Conservation (phyloP, 2,113 vertebrate genomes). For the Equus przewalskii region DNA sequence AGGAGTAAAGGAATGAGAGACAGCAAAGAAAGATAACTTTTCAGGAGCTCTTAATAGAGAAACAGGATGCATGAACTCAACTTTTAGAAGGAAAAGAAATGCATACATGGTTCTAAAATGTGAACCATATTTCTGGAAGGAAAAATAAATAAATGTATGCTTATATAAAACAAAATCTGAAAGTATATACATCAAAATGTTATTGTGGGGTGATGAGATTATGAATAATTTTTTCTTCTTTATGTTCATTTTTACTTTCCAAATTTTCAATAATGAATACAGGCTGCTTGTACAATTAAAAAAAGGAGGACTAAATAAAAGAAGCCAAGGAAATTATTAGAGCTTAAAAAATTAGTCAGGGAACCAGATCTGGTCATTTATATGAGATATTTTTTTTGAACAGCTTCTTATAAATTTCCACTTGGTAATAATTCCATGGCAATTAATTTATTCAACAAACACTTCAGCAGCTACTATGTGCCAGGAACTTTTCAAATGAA, state of each 20-base stretch:
- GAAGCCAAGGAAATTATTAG: slow-evolving; percentile 29
- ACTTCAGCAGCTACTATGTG: background rate
- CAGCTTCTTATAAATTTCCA: background rate
- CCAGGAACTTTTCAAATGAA: background rate
- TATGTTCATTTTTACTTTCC: slow-evolving; percentile 12
- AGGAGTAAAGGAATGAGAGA: background rate
- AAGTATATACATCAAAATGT: background rate
- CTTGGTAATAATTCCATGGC: background rate
- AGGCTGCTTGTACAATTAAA: background rate
- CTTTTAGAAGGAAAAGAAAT: background rate
- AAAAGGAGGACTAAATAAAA: background rate
- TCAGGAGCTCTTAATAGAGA: background rate
- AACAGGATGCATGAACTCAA: background rate
- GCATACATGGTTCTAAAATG: background rate
- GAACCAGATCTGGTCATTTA: background rate
- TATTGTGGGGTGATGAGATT: background rate
- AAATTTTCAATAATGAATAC: slow-evolving; percentile 31
- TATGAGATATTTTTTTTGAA: background rate
- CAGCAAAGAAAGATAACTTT: background rate
- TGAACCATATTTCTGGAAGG: background rate
- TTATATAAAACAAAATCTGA: slow-evolving; percentile 7
- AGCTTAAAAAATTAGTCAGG: background rate
- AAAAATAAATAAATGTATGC: background rate
- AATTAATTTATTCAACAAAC: slow-evolving; percentile 48
- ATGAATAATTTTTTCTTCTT: background rate